Evolutionary conservation across 2,888 invertebrate genomes (phyloP).

Genomic region (Synergus itoensis): DNA sequence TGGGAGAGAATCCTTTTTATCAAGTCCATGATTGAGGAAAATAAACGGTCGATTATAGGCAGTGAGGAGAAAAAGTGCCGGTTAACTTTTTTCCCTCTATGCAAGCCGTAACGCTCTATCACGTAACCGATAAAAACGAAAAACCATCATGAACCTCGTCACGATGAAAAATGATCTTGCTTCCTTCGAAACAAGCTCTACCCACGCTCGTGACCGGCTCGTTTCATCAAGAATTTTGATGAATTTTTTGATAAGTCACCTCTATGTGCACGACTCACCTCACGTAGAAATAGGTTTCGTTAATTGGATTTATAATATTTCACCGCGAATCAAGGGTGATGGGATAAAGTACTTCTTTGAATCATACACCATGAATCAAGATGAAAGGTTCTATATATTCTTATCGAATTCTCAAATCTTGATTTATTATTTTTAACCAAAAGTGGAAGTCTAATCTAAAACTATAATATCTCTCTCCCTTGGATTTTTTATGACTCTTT

Average conservation of each 20-base stretch:
- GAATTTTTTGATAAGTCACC: conserved; percentile 33
- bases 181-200: background rate
- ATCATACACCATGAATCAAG: background rate
- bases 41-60: conserved; percentile 31
- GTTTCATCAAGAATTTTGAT: conserved; percentile 20
- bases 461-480: background rate
- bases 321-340: background rate
- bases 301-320: background rate
- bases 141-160: conserved; percentile 22
- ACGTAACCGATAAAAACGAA: conserved; percentile 28
- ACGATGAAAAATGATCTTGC: conserved; percentile 38
- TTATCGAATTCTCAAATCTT: background rate
- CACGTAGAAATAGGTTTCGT: background rate
- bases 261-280: background rate
- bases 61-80: conserved; percentile 5
- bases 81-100: conserved; percentile 20
- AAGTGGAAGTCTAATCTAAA: background rate
- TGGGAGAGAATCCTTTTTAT: conserved; percentile 6
- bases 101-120: conserved; percentile 17
- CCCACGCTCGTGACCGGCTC: conserved; percentile 11
- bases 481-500: background rate
- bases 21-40: background rate
- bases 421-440: too few relatives aligned
- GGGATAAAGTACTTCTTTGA: background rate
- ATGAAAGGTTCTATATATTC: background rate